phyloP scores from a whole-genome alignment of 2,797 vertebrate genomes.

The Oophaga sylvatica region DNA sequence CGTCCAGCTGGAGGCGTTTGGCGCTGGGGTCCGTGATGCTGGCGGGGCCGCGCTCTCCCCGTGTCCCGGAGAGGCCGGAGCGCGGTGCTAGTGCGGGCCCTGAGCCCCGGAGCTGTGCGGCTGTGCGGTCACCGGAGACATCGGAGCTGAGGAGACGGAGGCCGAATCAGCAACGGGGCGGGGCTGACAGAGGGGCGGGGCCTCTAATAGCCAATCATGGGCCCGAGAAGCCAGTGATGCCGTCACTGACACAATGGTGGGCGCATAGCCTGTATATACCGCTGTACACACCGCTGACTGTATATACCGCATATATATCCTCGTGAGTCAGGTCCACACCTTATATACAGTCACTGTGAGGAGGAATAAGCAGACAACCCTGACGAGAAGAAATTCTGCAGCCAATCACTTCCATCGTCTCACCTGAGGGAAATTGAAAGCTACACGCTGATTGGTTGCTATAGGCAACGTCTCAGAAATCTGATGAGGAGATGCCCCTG shows the following conservation, averaged over 20 bases:
- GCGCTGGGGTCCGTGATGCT: constrained; percentile 68
- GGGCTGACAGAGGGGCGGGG: neutral
- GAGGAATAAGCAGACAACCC: no score
- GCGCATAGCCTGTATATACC: neutral
- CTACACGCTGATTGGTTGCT: no score
- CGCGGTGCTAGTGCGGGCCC: neutral
- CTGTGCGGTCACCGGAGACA: neutral
- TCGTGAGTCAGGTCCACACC: no score
- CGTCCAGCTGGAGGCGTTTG: constrained; percentile 66
- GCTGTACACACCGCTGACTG: neutral
- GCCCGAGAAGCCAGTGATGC: neutral
- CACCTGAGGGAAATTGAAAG: no score
- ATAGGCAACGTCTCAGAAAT: no score
- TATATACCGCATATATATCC: neutral
- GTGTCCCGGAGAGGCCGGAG: neutral
- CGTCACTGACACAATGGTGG: neutral
- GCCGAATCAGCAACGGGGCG: neutral
- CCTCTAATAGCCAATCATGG: neutral
- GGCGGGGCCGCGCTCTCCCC: constrained; percentile 39
- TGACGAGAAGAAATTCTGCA: no score
- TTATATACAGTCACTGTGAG: no score
- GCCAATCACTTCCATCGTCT: no score
- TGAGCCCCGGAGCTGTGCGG: neutral
- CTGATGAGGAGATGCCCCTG: no score
- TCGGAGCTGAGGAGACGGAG: neutral